Evolutionary conservation across 2,888 invertebrate genomes (phyloP).

Genomic region (Caprella mutica): DNA sequence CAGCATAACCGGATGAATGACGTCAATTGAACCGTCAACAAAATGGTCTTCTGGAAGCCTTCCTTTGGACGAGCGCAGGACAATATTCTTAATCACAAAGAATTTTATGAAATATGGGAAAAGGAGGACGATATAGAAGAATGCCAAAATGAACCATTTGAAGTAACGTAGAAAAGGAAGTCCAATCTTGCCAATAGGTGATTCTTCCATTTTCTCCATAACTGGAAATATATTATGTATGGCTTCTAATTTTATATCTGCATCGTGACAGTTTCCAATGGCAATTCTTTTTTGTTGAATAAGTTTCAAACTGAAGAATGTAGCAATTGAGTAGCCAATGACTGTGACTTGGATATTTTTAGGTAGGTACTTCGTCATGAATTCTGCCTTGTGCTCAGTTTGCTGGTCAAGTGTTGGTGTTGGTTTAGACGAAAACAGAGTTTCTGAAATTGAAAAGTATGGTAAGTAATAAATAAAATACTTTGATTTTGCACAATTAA

Average conservation of each 20-base stretch:
- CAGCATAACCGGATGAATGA: conserved; percentile 9
- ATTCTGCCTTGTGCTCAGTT: not conserved
- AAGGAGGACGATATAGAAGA: not conserved
- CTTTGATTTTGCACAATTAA: too few species aligned
- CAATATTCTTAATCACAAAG: not conserved
- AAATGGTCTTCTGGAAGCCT: not conserved
- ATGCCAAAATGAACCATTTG: not conserved
- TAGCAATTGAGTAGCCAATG: conserved; percentile 3
- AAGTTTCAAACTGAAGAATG: too few species aligned
- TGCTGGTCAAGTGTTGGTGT: conserved; percentile 5
- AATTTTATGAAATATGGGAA: not conserved
- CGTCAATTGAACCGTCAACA: conserved; percentile 1
- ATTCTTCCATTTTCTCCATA: conserved; percentile 2
- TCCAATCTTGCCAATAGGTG: not conserved
- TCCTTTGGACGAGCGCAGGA: not conserved
- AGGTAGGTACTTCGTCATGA: not conserved
- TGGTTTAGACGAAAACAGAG: not conserved
- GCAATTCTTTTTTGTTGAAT: too few species aligned
- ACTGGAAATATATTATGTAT: conserved; percentile 1
- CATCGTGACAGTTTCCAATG: not conserved
- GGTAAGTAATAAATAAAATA: too few species aligned
- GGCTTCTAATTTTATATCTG: not conserved
- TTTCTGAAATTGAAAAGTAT: not conserved
- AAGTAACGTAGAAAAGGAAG: not conserved
- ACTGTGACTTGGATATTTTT: not conserved